These are phyloP conservation scores for Therioaphis trifolii DNA, from an alignment of 2,888 invertebrate species.

Conservation along the genomic window DNA sequence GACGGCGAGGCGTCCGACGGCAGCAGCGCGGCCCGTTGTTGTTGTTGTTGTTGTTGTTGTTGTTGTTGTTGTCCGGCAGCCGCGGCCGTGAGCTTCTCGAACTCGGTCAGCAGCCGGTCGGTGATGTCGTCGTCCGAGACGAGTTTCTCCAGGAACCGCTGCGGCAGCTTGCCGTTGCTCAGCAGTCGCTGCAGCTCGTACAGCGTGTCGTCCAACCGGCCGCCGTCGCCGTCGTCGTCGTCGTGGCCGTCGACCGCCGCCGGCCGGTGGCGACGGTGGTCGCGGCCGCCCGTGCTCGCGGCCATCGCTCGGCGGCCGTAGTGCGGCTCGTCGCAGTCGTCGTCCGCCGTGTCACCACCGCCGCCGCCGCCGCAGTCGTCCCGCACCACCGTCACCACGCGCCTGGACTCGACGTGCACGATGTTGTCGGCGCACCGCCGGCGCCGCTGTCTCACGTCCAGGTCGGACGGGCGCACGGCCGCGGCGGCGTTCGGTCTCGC, in stretches of 20 bases:
- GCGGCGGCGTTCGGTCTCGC: constrained; percentile 67
- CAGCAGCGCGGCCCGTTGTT: not conserved
- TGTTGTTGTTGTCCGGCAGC: not conserved
- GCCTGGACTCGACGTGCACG: constrained; percentile 70
- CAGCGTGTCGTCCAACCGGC: constrained; percentile 74
- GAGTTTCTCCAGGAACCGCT: constrained; percentile 41
- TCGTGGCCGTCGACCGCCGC: not conserved
- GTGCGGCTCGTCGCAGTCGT: not conserved
- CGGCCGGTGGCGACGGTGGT: not conserved
- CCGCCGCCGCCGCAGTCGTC: not conserved
- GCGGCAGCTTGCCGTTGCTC: constrained; percentile 58
- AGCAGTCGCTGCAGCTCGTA: constrained; percentile 72
- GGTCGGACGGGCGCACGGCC: constrained; percentile 62
- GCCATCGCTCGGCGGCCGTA: not conserved
- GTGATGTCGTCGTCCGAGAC: constrained; percentile 56
- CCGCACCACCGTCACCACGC: constrained; percentile 71
- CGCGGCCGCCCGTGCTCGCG: not conserved
- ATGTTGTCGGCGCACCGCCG: constrained; percentile 66
- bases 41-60: too few relatives aligned
- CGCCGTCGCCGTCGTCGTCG: constrained; percentile 16
- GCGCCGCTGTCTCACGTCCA: constrained; percentile 65
- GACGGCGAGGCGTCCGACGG: not conserved
- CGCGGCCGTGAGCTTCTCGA: constrained; percentile 31
- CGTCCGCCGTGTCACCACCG: not conserved
- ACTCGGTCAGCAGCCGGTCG: constrained; percentile 47